These are phyloP conservation scores for Eutrigla gurnardus DNA, from an alignment of 2,797 vertebrate genomes.

Conservation along the genomic window DNA sequence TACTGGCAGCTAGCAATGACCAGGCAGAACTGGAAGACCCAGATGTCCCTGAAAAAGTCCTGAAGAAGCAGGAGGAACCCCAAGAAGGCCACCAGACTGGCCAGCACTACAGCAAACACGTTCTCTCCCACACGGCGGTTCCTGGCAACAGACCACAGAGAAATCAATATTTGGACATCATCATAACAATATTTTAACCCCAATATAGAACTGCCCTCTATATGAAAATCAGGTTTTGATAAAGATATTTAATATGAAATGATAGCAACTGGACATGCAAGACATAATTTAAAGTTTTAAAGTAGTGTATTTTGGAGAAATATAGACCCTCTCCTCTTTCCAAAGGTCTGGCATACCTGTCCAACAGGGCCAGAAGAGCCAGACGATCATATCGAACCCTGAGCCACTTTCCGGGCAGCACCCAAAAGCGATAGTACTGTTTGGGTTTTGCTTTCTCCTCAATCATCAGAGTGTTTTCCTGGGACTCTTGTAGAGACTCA, in stretches of 20 bases:
- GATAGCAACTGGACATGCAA: not conserved
- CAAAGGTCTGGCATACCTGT: conserved; percentile 82
- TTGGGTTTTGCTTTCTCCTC: conserved; percentile 91
- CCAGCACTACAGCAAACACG: conserved; percentile 88
- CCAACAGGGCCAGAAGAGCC: conserved; percentile 90
- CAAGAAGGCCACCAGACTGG: conserved; percentile 91
- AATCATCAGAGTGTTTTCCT: conserved; percentile 95
- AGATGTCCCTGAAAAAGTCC: conserved; percentile 94
- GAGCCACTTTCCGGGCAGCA: conserved; percentile 91
- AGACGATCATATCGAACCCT: conserved; percentile 92
- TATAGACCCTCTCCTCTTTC: not conserved
- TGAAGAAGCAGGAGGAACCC: conserved; percentile 91
- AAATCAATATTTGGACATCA: conserved; percentile 1
- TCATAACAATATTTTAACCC: not conserved
- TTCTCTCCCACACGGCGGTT: conserved; percentile 91
- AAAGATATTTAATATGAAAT: not conserved
- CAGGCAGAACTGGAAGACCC: conserved; percentile 95
- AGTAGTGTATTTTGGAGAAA: too few species aligned
- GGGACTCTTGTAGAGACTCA: conserved; percentile 93
- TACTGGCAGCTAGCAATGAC: conserved; percentile 96
- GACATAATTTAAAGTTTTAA: not conserved
- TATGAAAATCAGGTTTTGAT: not conserved
- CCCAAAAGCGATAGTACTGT: conserved; percentile 94
- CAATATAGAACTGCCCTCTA: not conserved
- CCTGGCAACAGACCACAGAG: conserved; percentile 69